phyloP scores from a whole-genome alignment of 2,797 vertebrate genomes.

The Tolypeutes matacus region DNA sequence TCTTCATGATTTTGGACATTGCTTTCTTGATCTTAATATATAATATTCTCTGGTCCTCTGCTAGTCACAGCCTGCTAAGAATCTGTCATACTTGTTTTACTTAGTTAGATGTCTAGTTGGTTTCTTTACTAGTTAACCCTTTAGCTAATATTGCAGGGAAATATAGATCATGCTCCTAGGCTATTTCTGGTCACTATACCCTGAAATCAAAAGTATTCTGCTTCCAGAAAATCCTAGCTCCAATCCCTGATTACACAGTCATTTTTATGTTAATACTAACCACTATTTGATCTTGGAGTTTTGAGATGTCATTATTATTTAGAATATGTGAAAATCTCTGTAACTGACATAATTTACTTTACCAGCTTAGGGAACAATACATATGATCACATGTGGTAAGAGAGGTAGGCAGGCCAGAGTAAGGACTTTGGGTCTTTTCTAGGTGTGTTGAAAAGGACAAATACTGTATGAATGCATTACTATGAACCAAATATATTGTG shows the following conservation, averaged over 20 bases:
- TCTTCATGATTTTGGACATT: neutral
- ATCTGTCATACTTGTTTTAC: neutral
- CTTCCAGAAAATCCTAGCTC: neutral
- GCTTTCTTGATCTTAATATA: neutral
- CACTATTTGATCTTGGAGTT: neutral
- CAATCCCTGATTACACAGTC: neutral
- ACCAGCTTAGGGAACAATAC: no score
- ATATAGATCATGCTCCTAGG: no score
- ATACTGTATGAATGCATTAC: no score
- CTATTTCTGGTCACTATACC: neutral
- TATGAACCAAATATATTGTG: no score
- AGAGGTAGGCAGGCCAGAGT: no score
- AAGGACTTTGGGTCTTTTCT: no score
- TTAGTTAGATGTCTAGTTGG: neutral
- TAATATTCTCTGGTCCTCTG: neutral
- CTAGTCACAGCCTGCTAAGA: neutral
- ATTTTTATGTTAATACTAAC: neutral
- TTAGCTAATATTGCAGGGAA: neutral
- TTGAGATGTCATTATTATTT: neutral
- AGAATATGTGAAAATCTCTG: no score
- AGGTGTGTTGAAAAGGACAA: no score
- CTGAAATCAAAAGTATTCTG: conserved; percentile 11
- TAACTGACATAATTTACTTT: no score
- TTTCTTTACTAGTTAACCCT: neutral
- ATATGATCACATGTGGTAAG: no score